Evolutionary conservation across 2,797 vertebrate species (phyloP), one percentile per base, ranked within the genome.

Genomic region (Gallinago solitaria): DNA sequence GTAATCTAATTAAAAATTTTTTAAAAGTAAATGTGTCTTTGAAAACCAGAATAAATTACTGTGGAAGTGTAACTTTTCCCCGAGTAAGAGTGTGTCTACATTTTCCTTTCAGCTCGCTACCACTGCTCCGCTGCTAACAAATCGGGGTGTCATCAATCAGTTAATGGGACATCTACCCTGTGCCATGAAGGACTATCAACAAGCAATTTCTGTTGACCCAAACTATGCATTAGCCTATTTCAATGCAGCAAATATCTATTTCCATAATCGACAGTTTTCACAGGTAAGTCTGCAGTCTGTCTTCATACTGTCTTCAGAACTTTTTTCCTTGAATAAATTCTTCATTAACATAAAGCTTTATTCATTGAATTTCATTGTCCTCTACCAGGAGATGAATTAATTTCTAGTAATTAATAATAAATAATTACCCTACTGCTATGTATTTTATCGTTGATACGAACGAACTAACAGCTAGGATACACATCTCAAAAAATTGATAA

Each of bases 101-200:
- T 32, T 87, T 96, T 81, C 37, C 51, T 93, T 96, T 85, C 97
- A 98, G 98, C 95, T 98, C 73, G 91, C 92, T 82, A 90, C 94
- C 23, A 96, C 95, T 37, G 97, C 98, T 75, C 95, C 97, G 5
- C 93, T 98, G 80, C 95, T 98, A 87, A 98, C 98, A 90, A 98
- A 98, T 85, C 97, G 98, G 30, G 98, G 98, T 56, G 97, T 98
- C 92, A 98, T 98, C 89, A 97, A 97, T 23, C 98, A 98, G 94
- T 98, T 98, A 73, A 98, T 98, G 97, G 98, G 98, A 33, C 95
- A 98, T 88, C 76, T 94, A 73, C 92, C 96, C 51, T 98, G 91
- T 60, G 98, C 98, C 41, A 98, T 98, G 97, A 98, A 69, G 70
- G 98, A 98, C 96, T 98, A 98, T 80, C 97, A 98, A 89, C 95